Evolutionary conservation across 2,888 invertebrate genomes (phyloP).

Genomic region (Caenorhabditis sp.): DNA sequence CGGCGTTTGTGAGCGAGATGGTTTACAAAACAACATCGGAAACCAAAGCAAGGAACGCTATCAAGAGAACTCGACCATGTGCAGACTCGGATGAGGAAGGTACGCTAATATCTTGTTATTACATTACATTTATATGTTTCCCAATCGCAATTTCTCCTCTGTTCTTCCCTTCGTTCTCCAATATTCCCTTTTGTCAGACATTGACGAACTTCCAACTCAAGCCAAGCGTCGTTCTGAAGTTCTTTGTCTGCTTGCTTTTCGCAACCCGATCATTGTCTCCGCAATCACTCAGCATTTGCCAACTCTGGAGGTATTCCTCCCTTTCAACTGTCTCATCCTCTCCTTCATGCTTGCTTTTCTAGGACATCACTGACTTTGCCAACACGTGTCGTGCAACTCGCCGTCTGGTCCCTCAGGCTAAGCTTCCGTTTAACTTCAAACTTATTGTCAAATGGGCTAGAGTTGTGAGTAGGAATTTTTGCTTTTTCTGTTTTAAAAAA

Average conservation of each 20-base stretch:
- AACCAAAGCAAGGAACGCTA: neutral
- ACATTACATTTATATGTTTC: too few species aligned
- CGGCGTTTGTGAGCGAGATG: neutral
- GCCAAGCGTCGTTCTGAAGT: neutral
- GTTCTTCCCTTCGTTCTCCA: neutral
- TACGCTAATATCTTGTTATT: too few species aligned
- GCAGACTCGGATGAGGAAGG: neutral
- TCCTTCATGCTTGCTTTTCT: neutral
- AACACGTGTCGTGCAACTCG: neutral
- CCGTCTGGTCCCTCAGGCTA: neutral
- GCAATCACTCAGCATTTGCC: neutral
- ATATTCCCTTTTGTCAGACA: neutral
- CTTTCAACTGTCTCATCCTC: neutral
- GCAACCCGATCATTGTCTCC: neutral
- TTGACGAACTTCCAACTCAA: neutral
- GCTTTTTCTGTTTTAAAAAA: too few species aligned
- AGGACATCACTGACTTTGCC: conserved; percentile 6
- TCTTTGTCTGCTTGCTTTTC: neutral
- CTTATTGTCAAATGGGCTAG: neutral
- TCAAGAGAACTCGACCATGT: neutral
- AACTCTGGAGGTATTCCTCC: neutral
- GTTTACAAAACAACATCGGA: neutral
- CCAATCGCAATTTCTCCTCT: too few species aligned
- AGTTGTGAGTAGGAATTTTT: neutral
- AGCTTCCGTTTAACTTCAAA: conserved; percentile 3